Evolutionary conservation across 2,888 invertebrate genomes (phyloP).

Genomic region (Leucania comma): DNA sequence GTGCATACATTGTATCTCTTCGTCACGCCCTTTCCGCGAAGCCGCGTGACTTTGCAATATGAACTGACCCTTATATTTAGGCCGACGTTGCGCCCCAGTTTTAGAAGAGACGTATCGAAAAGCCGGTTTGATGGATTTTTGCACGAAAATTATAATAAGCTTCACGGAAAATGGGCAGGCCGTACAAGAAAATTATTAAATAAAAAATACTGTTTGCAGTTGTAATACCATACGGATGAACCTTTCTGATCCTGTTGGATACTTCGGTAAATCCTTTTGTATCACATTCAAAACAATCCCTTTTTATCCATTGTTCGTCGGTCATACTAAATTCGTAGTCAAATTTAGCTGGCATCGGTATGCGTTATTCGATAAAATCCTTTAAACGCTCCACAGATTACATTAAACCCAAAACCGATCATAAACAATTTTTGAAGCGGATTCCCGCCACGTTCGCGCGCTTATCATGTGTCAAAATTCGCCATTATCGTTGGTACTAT

Average conservation of each 20-base stretch:
- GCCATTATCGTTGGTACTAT: slow-evolving; percentile 47
- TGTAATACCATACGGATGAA: slow-evolving; percentile 29
- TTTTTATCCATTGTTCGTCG: slow-evolving; percentile 30
- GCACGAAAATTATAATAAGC: slow-evolving; percentile 46
- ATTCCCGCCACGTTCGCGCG: slow-evolving; percentile 28
- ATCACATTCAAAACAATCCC: slow-evolving; percentile 22
- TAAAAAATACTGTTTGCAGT: slow-evolving; percentile 21
- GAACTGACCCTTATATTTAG: slow-evolving; percentile 70
- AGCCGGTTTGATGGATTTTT: slow-evolving; percentile 48
- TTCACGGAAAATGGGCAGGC: neutral
- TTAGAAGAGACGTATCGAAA: slow-evolving; percentile 61
- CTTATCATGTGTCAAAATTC: slow-evolving; percentile 52
- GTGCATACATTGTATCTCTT: slow-evolving; percentile 51
- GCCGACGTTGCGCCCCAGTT: slow-evolving; percentile 66
- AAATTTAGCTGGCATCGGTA: slow-evolving; percentile 11
- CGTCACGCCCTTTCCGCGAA: slow-evolving; percentile 59
- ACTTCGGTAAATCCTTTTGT: slow-evolving; percentile 11
- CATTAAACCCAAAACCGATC: slow-evolving; percentile 22
- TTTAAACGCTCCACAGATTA: slow-evolving; percentile 37
- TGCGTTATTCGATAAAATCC: slow-evolving; percentile 27
- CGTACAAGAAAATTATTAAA: slow-evolving; percentile 14
- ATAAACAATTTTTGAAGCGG: slow-evolving; percentile 54
- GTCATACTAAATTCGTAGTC: slow-evolving; percentile 7
- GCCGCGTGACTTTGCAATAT: slow-evolving; percentile 67
- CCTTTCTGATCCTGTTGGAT: slow-evolving; percentile 26